Evolutionary conservation across 2,888 invertebrate genomes (phyloP).

Genomic region (Podotricha telesiphe): DNA sequence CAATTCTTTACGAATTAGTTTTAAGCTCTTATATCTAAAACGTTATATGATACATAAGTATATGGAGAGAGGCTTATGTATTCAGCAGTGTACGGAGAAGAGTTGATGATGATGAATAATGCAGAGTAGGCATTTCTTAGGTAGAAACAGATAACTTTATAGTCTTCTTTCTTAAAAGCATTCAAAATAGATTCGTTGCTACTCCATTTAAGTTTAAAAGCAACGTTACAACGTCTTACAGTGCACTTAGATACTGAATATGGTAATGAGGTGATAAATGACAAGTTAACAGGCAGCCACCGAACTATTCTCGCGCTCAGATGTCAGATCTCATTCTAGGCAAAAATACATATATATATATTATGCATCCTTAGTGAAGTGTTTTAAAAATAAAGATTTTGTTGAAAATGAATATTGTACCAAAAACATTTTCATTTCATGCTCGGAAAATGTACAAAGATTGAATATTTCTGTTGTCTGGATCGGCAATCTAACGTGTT

Average conservation of each 20-base stretch:
- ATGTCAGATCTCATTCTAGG: constrained; percentile 10
- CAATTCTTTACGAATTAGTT: too few species aligned
- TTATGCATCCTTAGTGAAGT: too few species aligned
- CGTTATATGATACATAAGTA: too few species aligned
- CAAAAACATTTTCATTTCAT: too few species aligned
- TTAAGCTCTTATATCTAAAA: too few species aligned
- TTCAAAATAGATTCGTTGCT: constrained; percentile 26
- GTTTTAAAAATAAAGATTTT: too few species aligned
- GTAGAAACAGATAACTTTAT: not conserved
- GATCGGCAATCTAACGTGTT: not conserved
- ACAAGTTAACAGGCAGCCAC: constrained; percentile 49
- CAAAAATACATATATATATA: not conserved
- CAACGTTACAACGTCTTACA: constrained; percentile 35
- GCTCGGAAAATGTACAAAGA: too few species aligned
- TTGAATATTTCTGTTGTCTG: not conserved
- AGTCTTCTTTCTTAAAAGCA: not conserved
- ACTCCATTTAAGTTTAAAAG: constrained; percentile 26
- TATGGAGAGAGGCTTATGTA: too few species aligned
- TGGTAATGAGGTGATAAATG: constrained; percentile 53
- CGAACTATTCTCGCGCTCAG: constrained; percentile 23
- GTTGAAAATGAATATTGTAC: too few species aligned
- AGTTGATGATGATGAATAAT: too few species aligned
- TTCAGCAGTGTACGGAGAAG: too few species aligned
- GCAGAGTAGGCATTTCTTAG: not conserved
- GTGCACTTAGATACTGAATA: constrained; percentile 48